These are phyloP conservation scores for Paracyclopina nana DNA, from an alignment of 1,140 invertebrate species.

Conservation along the genomic window DNA sequence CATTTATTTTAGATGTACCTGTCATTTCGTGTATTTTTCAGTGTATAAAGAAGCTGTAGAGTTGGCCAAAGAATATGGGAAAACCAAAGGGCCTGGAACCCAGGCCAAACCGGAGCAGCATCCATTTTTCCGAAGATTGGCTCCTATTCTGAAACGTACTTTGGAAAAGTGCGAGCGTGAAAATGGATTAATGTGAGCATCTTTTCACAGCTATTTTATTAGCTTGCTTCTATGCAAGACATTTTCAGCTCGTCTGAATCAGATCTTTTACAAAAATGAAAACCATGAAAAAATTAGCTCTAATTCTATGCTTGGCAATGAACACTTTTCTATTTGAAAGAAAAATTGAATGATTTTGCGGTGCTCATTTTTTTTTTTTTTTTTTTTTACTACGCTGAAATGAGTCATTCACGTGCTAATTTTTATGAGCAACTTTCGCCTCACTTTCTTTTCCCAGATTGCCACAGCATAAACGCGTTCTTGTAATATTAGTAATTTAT, in stretches of 20 bases:
- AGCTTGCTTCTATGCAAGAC: not conserved
- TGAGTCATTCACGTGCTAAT: not conserved
- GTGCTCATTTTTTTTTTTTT: not conserved
- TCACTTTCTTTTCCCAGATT: slow-evolving; percentile 2
- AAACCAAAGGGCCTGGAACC: slow-evolving; percentile 36
- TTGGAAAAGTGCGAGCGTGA: slow-evolving; percentile 49
- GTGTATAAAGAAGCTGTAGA: slow-evolving; percentile 34
- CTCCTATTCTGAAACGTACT: slow-evolving; percentile 37
- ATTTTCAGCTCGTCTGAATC: slow-evolving; percentile 13
- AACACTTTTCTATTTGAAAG: not conserved
- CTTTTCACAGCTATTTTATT: not conserved
- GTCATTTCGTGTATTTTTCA: slow-evolving; percentile 20
- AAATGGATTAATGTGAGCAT: slow-evolving; percentile 46
- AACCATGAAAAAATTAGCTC: not conserved
- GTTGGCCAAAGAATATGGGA: slow-evolving; percentile 39
- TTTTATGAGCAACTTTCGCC: not conserved
- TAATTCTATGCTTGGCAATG: slow-evolving; percentile 10
- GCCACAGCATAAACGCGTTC: not conserved
- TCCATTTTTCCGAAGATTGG: slow-evolving; percentile 40
- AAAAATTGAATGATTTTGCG: slow-evolving; percentile 6
- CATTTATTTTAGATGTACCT: slow-evolving; percentile 5
- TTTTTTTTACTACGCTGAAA: slow-evolving; percentile 16
- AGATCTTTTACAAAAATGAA: not conserved
- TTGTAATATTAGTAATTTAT: slow-evolving; percentile 5
- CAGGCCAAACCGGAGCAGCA: slow-evolving; percentile 41